Percentiles rank a stretch among this genome's conserved stretches.
phyloP scores from a whole-genome alignment of 2,888 invertebrate genomes.

The Peribatodes rhomboidaria region DNA sequence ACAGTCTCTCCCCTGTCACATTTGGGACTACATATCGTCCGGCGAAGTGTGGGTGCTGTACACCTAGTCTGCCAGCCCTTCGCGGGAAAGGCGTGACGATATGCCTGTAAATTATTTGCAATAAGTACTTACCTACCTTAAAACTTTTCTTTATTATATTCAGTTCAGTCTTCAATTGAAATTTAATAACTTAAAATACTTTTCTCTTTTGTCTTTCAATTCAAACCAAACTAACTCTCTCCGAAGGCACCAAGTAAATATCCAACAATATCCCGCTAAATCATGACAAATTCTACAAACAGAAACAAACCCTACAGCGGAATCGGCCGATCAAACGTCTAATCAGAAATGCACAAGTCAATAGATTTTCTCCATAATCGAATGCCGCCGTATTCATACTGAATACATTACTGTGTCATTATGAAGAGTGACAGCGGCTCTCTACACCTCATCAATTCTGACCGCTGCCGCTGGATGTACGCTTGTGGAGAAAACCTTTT shows the following conservation, averaged over 20 bases:
- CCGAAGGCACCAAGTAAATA: neutral
- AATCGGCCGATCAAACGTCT: constrained; percentile 28
- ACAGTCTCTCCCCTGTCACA: too few species aligned
- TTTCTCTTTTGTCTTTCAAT: too few species aligned
- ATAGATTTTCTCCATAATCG: constrained; percentile 33
- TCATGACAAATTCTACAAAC: neutral
- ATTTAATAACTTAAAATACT: too few species aligned
- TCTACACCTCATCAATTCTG: constrained; percentile 51
- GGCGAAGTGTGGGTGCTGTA: too few species aligned
- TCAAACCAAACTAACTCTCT: too few species aligned
- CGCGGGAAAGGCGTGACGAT: too few species aligned
- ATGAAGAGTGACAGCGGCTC: constrained; percentile 48
- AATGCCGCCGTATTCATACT: constrained; percentile 41
- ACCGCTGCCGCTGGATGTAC: constrained; percentile 32
- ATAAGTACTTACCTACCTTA: too few species aligned
- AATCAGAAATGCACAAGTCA: constrained; percentile 27
- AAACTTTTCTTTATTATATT: too few species aligned
- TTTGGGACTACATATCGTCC: too few species aligned
- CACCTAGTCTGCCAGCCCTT: too few species aligned
- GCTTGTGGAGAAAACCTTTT: constrained; percentile 20
- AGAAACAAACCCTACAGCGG: neutral
- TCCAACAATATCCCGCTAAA: neutral
- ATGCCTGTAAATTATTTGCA: too few species aligned
- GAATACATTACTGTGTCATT: constrained; percentile 46
- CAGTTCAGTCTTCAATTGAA: too few species aligned